These are phyloP conservation scores for Parasteatoda tepidariorum DNA, from an alignment of 1,140 invertebrate species.

Conservation along the genomic window DNA sequence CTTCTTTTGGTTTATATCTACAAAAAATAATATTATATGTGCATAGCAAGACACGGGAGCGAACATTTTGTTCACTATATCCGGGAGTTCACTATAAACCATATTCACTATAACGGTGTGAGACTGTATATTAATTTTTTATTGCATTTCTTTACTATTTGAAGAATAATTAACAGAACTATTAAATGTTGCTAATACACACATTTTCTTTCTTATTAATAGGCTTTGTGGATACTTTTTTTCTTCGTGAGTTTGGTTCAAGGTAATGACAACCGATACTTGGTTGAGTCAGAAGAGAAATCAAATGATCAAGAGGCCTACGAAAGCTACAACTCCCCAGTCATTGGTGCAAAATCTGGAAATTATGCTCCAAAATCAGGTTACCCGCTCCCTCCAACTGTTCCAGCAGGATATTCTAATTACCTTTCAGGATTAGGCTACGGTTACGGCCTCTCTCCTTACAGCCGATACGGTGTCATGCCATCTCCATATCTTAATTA, in stretches of 20 bases:
- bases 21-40: too few relatives aligned
- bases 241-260: too few relatives aligned
- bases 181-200: background rate
- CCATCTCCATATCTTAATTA: conserved; percentile 7
- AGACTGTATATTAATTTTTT: too few relatives aligned
- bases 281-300: background rate
- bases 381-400: background rate
- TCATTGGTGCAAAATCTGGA: conserved; percentile 14
- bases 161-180: too few relatives aligned
- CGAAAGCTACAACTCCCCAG: conserved; percentile 24
- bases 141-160: too few relatives aligned
- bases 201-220: background rate
- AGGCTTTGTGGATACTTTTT: background rate
- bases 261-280: too few relatives aligned
- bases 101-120: too few relatives aligned
- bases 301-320: conserved; percentile 13
- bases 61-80: too few relatives aligned
- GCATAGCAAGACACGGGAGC: too few relatives aligned
- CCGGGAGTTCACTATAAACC: too few relatives aligned
- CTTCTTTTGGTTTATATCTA: too few relatives aligned
- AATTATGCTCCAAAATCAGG: background rate
- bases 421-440: conserved; percentile 19
- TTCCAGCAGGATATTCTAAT: conserved; percentile 3
- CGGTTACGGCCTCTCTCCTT: background rate
- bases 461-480: background rate